Evolutionary conservation across 2,888 invertebrate genomes (phyloP).

Genomic region (Hyposoter didymator): DNA sequence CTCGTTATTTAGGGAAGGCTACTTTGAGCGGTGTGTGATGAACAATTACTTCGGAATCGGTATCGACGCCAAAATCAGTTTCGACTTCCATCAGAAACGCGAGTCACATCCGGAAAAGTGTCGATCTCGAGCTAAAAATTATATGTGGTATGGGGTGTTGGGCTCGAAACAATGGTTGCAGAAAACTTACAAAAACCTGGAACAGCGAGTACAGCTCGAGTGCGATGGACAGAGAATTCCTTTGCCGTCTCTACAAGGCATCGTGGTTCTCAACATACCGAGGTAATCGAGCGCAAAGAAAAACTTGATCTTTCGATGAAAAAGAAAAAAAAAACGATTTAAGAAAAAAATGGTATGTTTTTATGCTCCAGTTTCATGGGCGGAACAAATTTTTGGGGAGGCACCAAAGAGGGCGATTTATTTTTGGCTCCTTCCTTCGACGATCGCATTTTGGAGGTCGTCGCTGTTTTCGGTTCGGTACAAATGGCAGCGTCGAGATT

Average conservation of each 20-base stretch:
- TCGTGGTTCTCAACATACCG: constrained; percentile 98
- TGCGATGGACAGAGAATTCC: constrained; percentile 98
- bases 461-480: constrained; percentile 98
- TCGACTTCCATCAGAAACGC: constrained; percentile 98
- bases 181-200: constrained; percentile 97
- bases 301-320: no score
- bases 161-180: constrained; percentile 93
- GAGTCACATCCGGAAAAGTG: constrained; percentile 99
- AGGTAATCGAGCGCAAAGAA: constrained; percentile 85
- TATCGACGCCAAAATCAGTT: constrained; percentile 98
- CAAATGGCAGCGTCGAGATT: constrained; percentile 98
- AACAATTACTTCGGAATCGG: constrained; percentile 99
- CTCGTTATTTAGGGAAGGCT: constrained; percentile 89
- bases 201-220: constrained; percentile 97
- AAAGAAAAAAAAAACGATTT: no score
- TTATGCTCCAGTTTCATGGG: constrained; percentile 94
- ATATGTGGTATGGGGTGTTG: constrained; percentile 97
- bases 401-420: constrained; percentile 94
- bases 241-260: constrained; percentile 97
- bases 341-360: not conserved
- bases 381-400: constrained; percentile 99
- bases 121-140: constrained; percentile 96
- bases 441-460: constrained; percentile 97
- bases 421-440: constrained; percentile 98
- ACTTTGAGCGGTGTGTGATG: constrained; percentile 98